Conservation (phyloP, 1,140 invertebrate species). For the Acromyrmex echinatior region DNA sequence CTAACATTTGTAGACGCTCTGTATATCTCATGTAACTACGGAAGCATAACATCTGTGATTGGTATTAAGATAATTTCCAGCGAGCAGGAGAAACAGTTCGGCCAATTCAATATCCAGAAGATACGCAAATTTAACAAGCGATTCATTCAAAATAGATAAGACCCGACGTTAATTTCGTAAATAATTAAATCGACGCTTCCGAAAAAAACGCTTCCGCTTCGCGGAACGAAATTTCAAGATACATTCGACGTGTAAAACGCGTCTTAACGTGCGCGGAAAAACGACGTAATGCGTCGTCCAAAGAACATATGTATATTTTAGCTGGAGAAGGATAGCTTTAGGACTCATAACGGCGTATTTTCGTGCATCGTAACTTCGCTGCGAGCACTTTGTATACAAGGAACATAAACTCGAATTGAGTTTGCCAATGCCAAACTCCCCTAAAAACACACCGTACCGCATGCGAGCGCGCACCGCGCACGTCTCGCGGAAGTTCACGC, state of each 20-base stretch:
- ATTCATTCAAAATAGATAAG: not conserved
- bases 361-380: slow-evolving; percentile 69
- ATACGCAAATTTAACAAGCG: not conserved
- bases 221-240: slow-evolving; percentile 35
- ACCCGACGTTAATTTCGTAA: slow-evolving; percentile 30
- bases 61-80: not conserved
- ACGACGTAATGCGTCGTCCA: not conserved
- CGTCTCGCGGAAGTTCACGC: slow-evolving; percentile 60
- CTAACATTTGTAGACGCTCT: no score
- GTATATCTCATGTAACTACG: not conserved
- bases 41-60: not conserved
- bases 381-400: slow-evolving; percentile 70
- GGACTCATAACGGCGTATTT: slow-evolving; percentile 69
- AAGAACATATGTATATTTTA: slow-evolving; percentile 35
- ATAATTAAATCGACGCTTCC: slow-evolving; percentile 6
- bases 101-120: not conserved
- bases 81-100: not conserved
- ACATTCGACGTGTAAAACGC: not conserved
- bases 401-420: slow-evolving; percentile 73
- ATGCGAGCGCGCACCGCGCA: slow-evolving; percentile 19
- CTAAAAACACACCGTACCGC: slow-evolving; percentile 60
- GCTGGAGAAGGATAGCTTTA: slow-evolving; percentile 62
- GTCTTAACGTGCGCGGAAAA: slow-evolving; percentile 8
- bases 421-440: slow-evolving; percentile 70
- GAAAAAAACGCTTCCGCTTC: not conserved